Conservation (phyloP, 2,113 vertebrate genomes). For the Hyla sarda region DNA sequence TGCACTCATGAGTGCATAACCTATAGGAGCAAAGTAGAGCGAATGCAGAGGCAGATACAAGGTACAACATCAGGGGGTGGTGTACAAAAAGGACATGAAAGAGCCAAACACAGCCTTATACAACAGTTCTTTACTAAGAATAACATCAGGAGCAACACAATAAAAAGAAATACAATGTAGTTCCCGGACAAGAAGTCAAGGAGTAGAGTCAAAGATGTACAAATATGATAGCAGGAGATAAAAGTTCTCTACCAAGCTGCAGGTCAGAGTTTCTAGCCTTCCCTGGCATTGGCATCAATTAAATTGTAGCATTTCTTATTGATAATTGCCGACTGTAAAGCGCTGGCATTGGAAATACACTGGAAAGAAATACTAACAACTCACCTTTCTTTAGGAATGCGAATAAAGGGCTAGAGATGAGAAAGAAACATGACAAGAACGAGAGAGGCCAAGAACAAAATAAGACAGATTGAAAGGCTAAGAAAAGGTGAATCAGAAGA, state of each 20-base stretch:
- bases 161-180: conserved; percentile 1
- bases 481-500: conserved; percentile 52
- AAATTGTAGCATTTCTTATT: not conserved
- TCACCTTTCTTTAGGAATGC: not conserved
- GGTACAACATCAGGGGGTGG: not conserved
- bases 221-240: not conserved
- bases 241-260: not conserved
- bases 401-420: not conserved
- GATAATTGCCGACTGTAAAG: not conserved
- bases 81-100: not conserved
- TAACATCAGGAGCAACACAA: not conserved
- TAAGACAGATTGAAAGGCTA: conserved; percentile 26
- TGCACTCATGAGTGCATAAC: not conserved
- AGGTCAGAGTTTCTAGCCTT: not conserved
- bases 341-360: not conserved
- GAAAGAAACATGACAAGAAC: conserved; percentile 42
- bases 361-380: not conserved
- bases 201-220: not conserved
- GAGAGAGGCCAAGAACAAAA: conserved; percentile 21
- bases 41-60: not conserved
- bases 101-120: not conserved
- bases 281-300: conserved; percentile 12
- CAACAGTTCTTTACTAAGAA: not conserved
- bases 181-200: not conserved
- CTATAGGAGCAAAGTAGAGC: not conserved